Percentiles rank a stretch among this genome's conserved stretches.
Conservation (phyloP, 2,888 invertebrate genomes). For the Bombylius discolor region DNA sequence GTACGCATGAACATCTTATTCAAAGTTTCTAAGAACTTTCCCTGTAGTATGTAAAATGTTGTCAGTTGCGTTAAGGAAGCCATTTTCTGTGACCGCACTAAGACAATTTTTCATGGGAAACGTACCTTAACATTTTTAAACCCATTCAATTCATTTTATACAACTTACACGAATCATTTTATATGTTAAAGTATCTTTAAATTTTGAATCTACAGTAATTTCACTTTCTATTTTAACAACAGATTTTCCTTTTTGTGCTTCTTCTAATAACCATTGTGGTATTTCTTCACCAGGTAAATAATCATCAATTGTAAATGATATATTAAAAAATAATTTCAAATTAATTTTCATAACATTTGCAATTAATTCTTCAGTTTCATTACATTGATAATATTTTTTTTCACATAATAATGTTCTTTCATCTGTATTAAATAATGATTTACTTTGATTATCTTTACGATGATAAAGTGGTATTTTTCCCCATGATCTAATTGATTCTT, state of each 20-base stretch:
- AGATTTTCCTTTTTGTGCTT: slow-evolving; percentile 3
- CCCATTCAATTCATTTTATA: too few relatives aligned
- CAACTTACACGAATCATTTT: too few relatives aligned
- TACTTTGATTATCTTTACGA: slow-evolving; percentile 52
- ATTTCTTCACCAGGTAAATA: neutral
- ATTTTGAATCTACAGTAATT: too few relatives aligned
- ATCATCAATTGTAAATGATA: slow-evolving; percentile 24
- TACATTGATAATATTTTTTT: slow-evolving; percentile 32
- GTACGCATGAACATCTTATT: too few relatives aligned
- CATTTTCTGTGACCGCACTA: too few relatives aligned
- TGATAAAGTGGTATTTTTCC: slow-evolving; percentile 59
- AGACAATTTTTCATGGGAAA: too few relatives aligned
- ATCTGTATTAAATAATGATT: slow-evolving; percentile 41
- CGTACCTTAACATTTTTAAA: too few relatives aligned
- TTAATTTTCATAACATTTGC: slow-evolving; percentile 47
- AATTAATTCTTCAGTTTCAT: slow-evolving; percentile 44
- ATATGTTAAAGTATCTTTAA: too few relatives aligned
- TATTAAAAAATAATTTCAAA: slow-evolving; percentile 55
- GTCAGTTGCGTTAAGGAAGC: too few relatives aligned
- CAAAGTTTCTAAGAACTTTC: too few relatives aligned
- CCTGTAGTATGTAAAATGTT: too few relatives aligned
- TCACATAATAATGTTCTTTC: slow-evolving; percentile 20
- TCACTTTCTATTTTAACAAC: too few relatives aligned
- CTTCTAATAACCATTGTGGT: neutral
- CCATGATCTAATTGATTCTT: slow-evolving; percentile 53